phyloP scores from a whole-genome alignment of 2,113 vertebrate genomes.

The Indicator maculatus region DNA sequence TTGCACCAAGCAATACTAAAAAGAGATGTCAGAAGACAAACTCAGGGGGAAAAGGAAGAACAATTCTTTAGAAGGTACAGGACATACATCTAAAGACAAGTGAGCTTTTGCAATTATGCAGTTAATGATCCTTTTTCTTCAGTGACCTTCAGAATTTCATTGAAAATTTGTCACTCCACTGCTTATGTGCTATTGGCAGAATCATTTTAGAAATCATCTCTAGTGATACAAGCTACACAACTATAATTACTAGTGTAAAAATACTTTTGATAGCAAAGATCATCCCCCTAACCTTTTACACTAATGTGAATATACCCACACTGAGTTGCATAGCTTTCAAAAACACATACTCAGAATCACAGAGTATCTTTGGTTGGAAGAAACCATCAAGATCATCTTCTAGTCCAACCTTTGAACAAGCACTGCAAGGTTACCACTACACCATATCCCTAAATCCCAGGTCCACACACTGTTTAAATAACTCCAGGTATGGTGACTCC shows the following conservation, averaged over 20 bases:
- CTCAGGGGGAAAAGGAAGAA: background rate
- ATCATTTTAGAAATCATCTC: background rate
- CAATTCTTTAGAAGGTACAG: background rate
- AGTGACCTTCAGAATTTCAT: background rate
- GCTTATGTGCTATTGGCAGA: background rate
- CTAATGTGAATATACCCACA: background rate
- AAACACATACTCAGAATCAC: background rate
- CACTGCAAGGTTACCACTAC: too few relatives aligned
- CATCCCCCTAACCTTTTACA: background rate
- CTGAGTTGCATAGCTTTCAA: background rate
- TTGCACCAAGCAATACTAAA: background rate
- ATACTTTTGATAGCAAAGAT: background rate
- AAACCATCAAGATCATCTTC: too few relatives aligned
- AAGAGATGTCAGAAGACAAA: background rate
- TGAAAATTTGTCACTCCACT: background rate
- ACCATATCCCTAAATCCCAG: too few relatives aligned
- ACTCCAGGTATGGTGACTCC: too few relatives aligned
- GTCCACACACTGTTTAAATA: too few relatives aligned
- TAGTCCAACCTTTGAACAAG: too few relatives aligned
- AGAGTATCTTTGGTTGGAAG: too few relatives aligned
- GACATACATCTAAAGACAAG: background rate
- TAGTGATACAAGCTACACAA: background rate
- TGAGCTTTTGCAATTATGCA: background rate
- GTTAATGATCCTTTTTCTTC: background rate
- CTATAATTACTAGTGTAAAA: background rate